Evolutionary conservation across 2,888 invertebrate species (phyloP).

Genomic region (Diabrotica balteata): DNA sequence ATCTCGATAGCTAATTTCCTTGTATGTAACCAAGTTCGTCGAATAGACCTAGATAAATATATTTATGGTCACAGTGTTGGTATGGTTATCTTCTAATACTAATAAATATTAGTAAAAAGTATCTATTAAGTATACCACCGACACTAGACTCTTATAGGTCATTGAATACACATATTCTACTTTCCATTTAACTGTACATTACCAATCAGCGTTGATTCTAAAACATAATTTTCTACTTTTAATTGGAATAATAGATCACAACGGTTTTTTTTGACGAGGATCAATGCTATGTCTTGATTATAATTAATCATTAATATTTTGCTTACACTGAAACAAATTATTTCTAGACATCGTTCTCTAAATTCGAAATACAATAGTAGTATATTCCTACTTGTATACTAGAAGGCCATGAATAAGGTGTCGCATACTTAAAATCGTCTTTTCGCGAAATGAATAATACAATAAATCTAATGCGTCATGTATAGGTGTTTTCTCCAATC

Average conservation of each 20-base stretch:
- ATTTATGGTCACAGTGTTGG: not conserved
- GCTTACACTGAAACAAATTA: not conserved
- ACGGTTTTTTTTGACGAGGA: slow-evolving; percentile 10
- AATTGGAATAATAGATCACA: slow-evolving; percentile 26
- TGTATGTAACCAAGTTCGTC: not conserved
- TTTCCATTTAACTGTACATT: slow-evolving; percentile 33
- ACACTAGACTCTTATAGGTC: slow-evolving; percentile 27
- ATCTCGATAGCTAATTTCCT: too few relatives aligned
- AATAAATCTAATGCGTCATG: too few relatives aligned
- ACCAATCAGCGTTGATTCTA: slow-evolving; percentile 17
- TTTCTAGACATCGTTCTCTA: not conserved
- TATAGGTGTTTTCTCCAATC: too few relatives aligned
- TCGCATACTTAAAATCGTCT: too few relatives aligned
- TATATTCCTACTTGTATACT: too few relatives aligned
- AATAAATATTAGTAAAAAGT: slow-evolving; percentile 1
- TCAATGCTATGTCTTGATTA: slow-evolving; percentile 1
- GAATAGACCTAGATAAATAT: slow-evolving; percentile 5
- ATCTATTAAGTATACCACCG: slow-evolving; percentile 13
- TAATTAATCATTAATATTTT: not conserved
- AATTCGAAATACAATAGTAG: not conserved
- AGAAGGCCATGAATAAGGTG: too few relatives aligned
- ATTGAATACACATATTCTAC: slow-evolving; percentile 28
- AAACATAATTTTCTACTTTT: slow-evolving; percentile 24
- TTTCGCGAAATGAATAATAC: too few relatives aligned
- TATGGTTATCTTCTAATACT: slow-evolving; percentile 4